Evolutionary conservation across 2,888 invertebrate genomes (phyloP), one percentile per base, ranked within the genome.

Genomic region (Xestia rhomboidea): DNA sequence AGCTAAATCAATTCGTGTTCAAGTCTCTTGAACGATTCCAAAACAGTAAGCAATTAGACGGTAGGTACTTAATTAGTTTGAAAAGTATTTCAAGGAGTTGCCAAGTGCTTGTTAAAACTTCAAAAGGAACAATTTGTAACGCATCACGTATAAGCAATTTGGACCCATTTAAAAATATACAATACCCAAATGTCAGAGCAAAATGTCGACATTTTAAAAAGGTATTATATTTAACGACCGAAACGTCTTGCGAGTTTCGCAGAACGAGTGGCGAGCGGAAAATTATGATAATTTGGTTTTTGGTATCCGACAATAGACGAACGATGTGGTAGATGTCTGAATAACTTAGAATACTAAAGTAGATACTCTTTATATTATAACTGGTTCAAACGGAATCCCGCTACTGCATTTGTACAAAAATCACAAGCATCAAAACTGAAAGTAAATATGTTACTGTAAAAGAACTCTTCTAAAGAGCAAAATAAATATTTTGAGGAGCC

Each of bases 281-380:
- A 94, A 94, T 95, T 95, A 95, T 94, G 94, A 88, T 92, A 94
- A 95, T 93, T 88, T 84, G 51, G 71, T 73, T 88, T 87, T 88
- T 77, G 80, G 79, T 85, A 87, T 88, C 81, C 84, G 76, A 89
- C 87, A 88, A 89, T 86, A 88, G 90, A 85, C 73, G 71, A 88
- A 87, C 79, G 89, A 88, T 88, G 89, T 72, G 75, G 86, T 87
- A 89, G 86, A 90, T 87, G 84, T 73, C 63, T 77, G 84, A 84
- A 88, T 88, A 83, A 82, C 83, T 87, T 81, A 66, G 38, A 77
- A 76, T 77, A 76, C 41, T 78, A 64, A 68, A 51, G 51, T 49
- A 66, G 44, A 64, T 63, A 34, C 64, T 63, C 10, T 44, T 13
- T 51, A 57, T 63, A 60, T 18, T 27, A 44, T 64, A 10, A 44